Conservation (phyloP, 2,797 vertebrate genomes). For the Macropus fuliginosus region DNA sequence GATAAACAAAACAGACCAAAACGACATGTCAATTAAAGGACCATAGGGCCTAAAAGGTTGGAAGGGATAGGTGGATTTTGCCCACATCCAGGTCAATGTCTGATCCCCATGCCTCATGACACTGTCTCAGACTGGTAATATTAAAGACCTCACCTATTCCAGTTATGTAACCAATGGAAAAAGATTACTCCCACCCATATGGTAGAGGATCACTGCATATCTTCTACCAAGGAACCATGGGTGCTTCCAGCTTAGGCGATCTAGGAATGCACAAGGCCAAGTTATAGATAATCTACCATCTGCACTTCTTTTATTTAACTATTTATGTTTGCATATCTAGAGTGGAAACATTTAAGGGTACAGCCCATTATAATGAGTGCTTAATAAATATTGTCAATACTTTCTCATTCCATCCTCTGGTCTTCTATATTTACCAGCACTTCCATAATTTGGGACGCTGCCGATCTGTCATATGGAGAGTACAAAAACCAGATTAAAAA, state of each 20-base stretch:
- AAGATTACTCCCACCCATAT: neutral
- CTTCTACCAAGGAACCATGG: neutral
- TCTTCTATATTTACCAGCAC: neutral
- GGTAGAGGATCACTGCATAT: neutral
- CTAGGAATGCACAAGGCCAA: neutral
- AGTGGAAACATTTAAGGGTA: neutral
- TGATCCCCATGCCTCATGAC: too few relatives aligned
- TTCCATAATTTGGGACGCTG: slow-evolving; percentile 54
- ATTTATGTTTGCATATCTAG: neutral
- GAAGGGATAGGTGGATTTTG: neutral
- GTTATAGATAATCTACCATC: neutral
- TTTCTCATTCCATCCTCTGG: neutral
- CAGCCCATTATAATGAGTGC: neutral
- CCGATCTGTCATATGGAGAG: slow-evolving; percentile 47
- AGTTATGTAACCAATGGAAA: neutral
- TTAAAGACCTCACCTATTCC: neutral
- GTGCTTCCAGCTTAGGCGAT: neutral
- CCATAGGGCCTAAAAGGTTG: too few relatives aligned
- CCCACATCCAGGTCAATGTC: neutral
- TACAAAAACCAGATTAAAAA: slow-evolving; percentile 61
- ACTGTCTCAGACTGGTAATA: neutral
- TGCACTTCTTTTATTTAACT: neutral
- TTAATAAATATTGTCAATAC: neutral
- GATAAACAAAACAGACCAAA: neutral
- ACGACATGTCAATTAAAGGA: too few relatives aligned